Percentiles rank a stretch among this genome's conserved stretches.
phyloP scores from a whole-genome alignment of 2,797 vertebrate genomes.

The Myripristis murdjan region DNA sequence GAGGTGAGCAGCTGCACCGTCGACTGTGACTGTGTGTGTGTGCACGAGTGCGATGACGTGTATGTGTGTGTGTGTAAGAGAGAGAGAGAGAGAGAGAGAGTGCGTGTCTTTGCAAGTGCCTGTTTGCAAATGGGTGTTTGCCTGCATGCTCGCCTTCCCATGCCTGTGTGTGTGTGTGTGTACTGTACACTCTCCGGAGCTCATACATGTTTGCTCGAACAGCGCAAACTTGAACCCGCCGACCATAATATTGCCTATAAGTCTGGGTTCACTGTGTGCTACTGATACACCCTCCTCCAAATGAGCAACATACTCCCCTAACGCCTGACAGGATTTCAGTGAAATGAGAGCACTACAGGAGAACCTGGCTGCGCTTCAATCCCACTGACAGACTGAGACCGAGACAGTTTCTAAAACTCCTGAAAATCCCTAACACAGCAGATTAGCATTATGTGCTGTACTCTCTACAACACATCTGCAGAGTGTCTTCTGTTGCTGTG shows the following conservation, averaged over 20 bases:
- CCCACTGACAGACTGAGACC: slow-evolving; percentile 84
- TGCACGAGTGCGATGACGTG: slow-evolving; percentile 61
- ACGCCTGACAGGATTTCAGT: slow-evolving; percentile 85
- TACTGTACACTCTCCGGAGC: slow-evolving; percentile 52
- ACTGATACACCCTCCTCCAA: slow-evolving; percentile 79
- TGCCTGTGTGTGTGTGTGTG: slow-evolving; percentile 56
- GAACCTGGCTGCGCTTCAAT: slow-evolving; percentile 87
- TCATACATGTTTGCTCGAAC: slow-evolving; percentile 64
- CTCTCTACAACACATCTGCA: slow-evolving; percentile 82
- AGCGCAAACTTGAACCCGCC: slow-evolving; percentile 63
- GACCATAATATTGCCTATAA: slow-evolving; percentile 78
- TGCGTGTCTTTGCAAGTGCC: slow-evolving; percentile 64
- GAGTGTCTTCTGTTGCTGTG: slow-evolving; percentile 77
- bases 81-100: no score
- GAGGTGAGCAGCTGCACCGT: slow-evolving; percentile 82
- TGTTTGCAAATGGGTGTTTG: slow-evolving; percentile 61
- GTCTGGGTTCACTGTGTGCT: slow-evolving; percentile 73
- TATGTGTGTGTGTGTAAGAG: slow-evolving; percentile 44
- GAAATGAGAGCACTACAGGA: slow-evolving; percentile 86
- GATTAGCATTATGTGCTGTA: slow-evolving; percentile 84
- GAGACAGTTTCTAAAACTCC: slow-evolving; percentile 87
- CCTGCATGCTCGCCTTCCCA: slow-evolving; percentile 63
- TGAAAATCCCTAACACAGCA: slow-evolving; percentile 87
- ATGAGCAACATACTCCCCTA: slow-evolving; percentile 80
- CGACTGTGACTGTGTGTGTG: slow-evolving; percentile 69